Evolutionary conservation across 2,888 invertebrate genomes (phyloP).

Genomic region (Macropis europaea): DNA sequence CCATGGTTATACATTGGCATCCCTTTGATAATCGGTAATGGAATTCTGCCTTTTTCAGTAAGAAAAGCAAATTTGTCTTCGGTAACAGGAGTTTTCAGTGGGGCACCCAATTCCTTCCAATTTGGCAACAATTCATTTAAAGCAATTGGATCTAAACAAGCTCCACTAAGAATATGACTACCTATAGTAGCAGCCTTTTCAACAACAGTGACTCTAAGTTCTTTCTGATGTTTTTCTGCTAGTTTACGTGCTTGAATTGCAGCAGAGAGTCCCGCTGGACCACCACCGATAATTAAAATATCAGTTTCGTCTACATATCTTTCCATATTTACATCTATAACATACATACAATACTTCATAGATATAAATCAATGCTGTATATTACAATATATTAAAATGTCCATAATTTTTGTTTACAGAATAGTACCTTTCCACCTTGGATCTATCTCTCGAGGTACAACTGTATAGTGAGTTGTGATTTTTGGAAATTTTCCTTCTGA

Average conservation of each 20-base stretch:
- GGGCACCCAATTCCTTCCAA: conserved; percentile 96
- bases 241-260: conserved; percentile 96
- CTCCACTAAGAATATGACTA: conserved; percentile 98
- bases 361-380: background rate
- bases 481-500: conserved; percentile 86
- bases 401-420: background rate
- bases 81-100: conserved; percentile 94
- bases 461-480: conserved; percentile 97
- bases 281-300: conserved; percentile 98
- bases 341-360: conserved; percentile 4
- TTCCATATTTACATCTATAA: conserved; percentile 93
- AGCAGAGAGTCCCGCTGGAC: conserved; percentile 97
- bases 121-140: conserved; percentile 97
- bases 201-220: conserved; percentile 95
- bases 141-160: conserved; percentile 95
- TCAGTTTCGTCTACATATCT: conserved; percentile 96
- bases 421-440: conserved; percentile 94
- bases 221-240: conserved; percentile 90
- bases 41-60: conserved; percentile 89
- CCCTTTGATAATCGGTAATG: conserved; percentile 93
- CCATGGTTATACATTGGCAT: conserved; percentile 96
- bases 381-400: background rate
- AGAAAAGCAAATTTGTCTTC: conserved; percentile 94
- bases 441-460: conserved; percentile 94
- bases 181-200: conserved; percentile 98